Base-by-base conservation (phyloP, 2,888 invertebrate genomes). In the Ectemnius cavifrons region DNA sequence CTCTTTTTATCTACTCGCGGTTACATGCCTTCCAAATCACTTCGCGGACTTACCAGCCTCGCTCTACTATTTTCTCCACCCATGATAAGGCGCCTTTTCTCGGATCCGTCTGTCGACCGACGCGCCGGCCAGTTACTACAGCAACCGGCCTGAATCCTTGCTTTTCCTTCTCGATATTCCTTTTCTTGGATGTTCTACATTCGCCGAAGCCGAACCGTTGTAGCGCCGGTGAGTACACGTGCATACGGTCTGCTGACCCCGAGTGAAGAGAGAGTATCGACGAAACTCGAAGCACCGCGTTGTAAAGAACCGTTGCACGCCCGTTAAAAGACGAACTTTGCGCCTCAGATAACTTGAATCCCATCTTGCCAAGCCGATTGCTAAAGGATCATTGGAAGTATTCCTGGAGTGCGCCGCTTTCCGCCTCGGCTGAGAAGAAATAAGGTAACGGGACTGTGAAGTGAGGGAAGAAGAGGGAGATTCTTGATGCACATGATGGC, bases 21-120 rank as follows among this genome's bases (percentile, higher is more conserved):
- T 18, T 1, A 16, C 14, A 77, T 73, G 73, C 71, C 77, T 68
- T 75, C 77, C 75, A 79, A 81, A 83, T 83, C 81, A 76, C 83
- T 77, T 79, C 70, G 46, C 59, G 46, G 63, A 63, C 27, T 67
- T 57, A 45, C 57, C 47, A 56, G 27, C 46, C 37, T 6, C 18
- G 27, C 62, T 46, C 64, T 57, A 20, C 49, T 18, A 14, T 5
- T 27, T 23, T 16, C 18, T 23, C 37, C 62, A n/a, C 13, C 45
- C 14, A 5, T 8, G 16, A 11, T 8, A 23, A 23, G 23, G 47
- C 5, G 13, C 16, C 14, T 8, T 16, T 23, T 27, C 27, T 37
- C 58, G 57, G 2, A 37, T 8, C 37, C 63, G 62, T 67, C 65
- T 56, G 47, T 56, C 65, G 14, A 37, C 6, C 28, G 23, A 27